Evolutionary conservation across 2,888 invertebrate species (phyloP).

Genomic region (Melipona bicolor): DNA sequence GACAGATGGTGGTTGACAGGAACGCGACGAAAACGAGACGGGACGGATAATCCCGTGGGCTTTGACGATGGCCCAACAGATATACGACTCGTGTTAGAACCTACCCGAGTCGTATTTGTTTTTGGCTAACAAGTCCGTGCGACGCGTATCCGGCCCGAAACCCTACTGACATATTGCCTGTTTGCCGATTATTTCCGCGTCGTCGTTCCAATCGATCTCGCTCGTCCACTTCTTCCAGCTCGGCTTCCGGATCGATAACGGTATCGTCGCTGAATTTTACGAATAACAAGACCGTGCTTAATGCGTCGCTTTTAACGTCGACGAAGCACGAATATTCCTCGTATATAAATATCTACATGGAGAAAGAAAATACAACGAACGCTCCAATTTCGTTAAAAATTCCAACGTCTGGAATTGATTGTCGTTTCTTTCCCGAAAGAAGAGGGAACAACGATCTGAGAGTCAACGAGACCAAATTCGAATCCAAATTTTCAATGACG

Average conservation of each 20-base stretch:
- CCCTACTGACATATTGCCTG: slow-evolving; percentile 55
- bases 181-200: slow-evolving; percentile 60
- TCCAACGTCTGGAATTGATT: background rate
- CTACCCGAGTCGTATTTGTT: slow-evolving; percentile 75
- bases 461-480: slow-evolving; percentile 2
- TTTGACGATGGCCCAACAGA: slow-evolving; percentile 72
- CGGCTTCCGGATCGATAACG: slow-evolving; percentile 34
- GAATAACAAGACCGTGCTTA: slow-evolving; percentile 14
- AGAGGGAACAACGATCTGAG: too few relatives aligned
- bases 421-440: background rate
- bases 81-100: slow-evolving; percentile 63
- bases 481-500: slow-evolving; percentile 34
- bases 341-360: too few relatives aligned
- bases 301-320: slow-evolving; percentile 14
- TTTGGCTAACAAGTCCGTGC: slow-evolving; percentile 75
- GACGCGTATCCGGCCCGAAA: slow-evolving; percentile 46
- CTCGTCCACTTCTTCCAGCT: slow-evolving; percentile 7
- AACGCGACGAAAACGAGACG: slow-evolving; percentile 72
- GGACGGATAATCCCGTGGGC: slow-evolving; percentile 78
- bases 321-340: slow-evolving; percentile 13
- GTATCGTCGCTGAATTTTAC: slow-evolving; percentile 18
- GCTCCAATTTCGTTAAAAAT: background rate
- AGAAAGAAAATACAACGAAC: too few relatives aligned
- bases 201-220: slow-evolving; percentile 23
- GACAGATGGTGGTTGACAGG: slow-evolving; percentile 77